Evolutionary conservation across 2,797 vertebrate species (phyloP), one percentile per base, ranked within the genome.

Genomic region (Eospalax fontanierii): DNA sequence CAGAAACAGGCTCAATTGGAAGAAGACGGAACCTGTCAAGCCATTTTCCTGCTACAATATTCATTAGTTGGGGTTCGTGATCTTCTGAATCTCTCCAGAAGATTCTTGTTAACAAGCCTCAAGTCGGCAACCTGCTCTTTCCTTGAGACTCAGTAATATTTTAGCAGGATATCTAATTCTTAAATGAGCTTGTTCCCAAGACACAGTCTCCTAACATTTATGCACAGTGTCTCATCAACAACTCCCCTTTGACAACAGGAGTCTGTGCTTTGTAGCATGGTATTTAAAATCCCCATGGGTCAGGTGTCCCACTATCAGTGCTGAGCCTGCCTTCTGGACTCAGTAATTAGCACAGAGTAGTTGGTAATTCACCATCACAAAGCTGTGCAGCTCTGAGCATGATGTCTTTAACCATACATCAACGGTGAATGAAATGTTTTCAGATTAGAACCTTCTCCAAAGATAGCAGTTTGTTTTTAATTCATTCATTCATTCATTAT

Each of bases 21-120:
- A 96, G 91, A 97, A 95, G 91, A 94, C 96, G 83, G 93, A 95
- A 96, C 54, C 92, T 97, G 97, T 94, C 96, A 96, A 93, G 90
- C 94, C 87, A 94, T 82, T 96, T 98, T 38, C 50, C 90, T 85
- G 79, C 65, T 95, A 97, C 91, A 96, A 95, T 97, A 98, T 97
- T 96, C 95, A 97, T 97, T 95, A 97, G 91, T 28, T 71, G 63
- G 88, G 63, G 94, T 71, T 71, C 75, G 22, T 95, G 95, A 95
- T 96, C 94, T 97, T 96, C 59, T 21, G 74, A 78, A 84, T 96
- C 76, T 96, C 65, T 74, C 65, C 59, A 93, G 84, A 94, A 97
- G 66, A 87, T 89, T 95, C 84, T 97, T 96, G 81, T 91, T 97
- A 97, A 96, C 91, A 91, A 96, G 90, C 57, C 43, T 87, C 87